These are phyloP conservation scores for Noturus placidus DNA, from an alignment of 2,113 vertebrate genomes.

Conservation along the genomic window DNA sequence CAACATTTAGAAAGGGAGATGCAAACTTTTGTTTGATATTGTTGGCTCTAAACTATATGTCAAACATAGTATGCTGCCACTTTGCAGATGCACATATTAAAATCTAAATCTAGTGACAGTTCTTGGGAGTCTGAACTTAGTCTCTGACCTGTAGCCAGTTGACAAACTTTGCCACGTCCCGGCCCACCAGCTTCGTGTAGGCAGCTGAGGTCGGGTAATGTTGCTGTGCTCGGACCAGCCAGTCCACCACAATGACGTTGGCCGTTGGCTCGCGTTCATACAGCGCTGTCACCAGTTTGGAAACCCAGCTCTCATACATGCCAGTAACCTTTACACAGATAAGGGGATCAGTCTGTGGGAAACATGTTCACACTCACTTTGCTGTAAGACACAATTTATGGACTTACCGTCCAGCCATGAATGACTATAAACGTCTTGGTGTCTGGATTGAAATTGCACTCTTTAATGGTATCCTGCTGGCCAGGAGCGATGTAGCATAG, in stretches of 20 bases:
- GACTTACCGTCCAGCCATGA: slow-evolving; percentile 94
- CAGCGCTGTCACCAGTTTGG: slow-evolving; percentile 89
- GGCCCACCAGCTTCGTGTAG: slow-evolving; percentile 89
- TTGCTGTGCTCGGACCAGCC: slow-evolving; percentile 86
- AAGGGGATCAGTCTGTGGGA: slow-evolving; percentile 7
- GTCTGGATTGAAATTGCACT: slow-evolving; percentile 85
- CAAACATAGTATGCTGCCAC: background rate
- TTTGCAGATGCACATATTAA: background rate
- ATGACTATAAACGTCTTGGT: slow-evolving; percentile 90
- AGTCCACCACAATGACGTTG: slow-evolving; percentile 94
- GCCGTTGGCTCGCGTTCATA: slow-evolving; percentile 85
- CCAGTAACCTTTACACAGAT: slow-evolving; percentile 83
- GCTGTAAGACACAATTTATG: background rate
- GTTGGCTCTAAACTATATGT: background rate
- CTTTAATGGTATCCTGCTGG: slow-evolving; percentile 72
- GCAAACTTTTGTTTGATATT: background rate
- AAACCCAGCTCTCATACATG: slow-evolving; percentile 98
- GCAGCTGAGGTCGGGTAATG: slow-evolving; percentile 90
- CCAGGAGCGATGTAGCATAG: slow-evolving; percentile 87
- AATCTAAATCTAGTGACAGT: background rate
- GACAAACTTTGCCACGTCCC: slow-evolving; percentile 88
- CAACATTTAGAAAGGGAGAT: background rate
- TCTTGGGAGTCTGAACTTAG: background rate
- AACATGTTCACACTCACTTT: background rate
- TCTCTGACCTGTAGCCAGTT: slow-evolving; percentile 87